phyloP scores from a whole-genome alignment of 2,797 vertebrate species.

The Mormyrus hasselquistii region DNA sequence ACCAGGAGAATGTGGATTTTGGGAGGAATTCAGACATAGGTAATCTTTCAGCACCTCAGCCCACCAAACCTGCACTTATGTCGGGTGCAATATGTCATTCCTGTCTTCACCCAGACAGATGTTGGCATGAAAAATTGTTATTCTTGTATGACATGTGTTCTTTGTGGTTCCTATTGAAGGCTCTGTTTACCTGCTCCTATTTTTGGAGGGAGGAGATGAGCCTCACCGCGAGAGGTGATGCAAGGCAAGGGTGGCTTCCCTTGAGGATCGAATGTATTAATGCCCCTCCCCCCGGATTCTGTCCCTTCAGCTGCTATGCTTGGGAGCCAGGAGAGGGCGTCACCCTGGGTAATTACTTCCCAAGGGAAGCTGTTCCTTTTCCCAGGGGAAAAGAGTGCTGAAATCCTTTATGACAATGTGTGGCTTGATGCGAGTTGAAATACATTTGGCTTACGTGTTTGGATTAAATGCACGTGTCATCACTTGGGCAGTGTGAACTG shows the following conservation, averaged over 20 bases:
- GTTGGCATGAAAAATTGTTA: not conserved
- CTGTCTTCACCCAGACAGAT: not conserved
- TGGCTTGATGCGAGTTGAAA: not conserved
- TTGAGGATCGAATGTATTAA: not conserved
- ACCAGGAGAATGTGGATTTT: not conserved
- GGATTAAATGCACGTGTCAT: not conserved
- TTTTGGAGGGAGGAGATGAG: conserved; percentile 8
- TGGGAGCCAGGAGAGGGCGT: not conserved
- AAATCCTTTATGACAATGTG: conserved; percentile 13
- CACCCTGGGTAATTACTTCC: conserved; percentile 14
- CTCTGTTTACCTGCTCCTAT: not conserved
- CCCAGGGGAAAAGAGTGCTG: not conserved
- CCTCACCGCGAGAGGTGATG: not conserved
- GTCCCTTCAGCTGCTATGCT: conserved; percentile 13
- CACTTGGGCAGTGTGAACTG: not conserved
- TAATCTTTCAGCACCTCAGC: not conserved
- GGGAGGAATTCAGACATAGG: not conserved
- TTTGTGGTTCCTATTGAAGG: not conserved
- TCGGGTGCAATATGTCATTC: not conserved
- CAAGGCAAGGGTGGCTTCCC: not conserved
- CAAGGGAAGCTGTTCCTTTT: not conserved
- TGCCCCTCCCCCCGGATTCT: not conserved
- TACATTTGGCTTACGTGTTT: not conserved
- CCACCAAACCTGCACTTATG: not conserved
- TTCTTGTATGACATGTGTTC: not conserved